phyloP scores from a whole-genome alignment of 2,797 vertebrate species.

The Denticeps clupeoides region DNA sequence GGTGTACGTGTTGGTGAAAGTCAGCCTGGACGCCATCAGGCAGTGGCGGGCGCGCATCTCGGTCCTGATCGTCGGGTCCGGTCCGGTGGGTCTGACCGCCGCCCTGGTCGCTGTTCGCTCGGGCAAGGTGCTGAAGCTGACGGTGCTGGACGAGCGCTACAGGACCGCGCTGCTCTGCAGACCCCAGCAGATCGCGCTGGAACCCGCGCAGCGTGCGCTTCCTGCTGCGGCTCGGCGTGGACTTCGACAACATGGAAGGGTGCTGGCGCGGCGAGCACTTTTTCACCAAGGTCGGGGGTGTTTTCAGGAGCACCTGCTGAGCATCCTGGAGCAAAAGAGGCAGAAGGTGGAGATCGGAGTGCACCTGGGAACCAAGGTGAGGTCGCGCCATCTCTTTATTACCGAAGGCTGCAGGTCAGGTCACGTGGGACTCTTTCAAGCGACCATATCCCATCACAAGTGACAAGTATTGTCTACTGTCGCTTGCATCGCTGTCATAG shows the following conservation, averaged over 20 bases:
- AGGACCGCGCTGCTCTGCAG: slow-evolving; percentile 53
- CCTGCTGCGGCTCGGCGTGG: slow-evolving; percentile 55
- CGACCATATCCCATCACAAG: too few relatives aligned
- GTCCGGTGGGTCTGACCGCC: slow-evolving; percentile 53
- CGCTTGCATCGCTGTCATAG: too few relatives aligned
- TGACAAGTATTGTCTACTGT: too few relatives aligned
- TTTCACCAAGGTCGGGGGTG: slow-evolving; percentile 62
- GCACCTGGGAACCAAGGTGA: slow-evolving; percentile 60
- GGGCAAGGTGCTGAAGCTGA: slow-evolving; percentile 68
- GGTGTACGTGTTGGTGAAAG: slow-evolving; percentile 57
- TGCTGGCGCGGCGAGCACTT: slow-evolving; percentile 65
- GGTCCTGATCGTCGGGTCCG: slow-evolving; percentile 59
- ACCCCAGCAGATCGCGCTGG: slow-evolving; percentile 62
- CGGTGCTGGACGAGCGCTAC: slow-evolving; percentile 49
- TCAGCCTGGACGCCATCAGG: slow-evolving; percentile 54
- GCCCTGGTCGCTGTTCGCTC: slow-evolving; percentile 68
- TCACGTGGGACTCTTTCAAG: too few relatives aligned
- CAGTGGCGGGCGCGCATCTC: slow-evolving; percentile 53
- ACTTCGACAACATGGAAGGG: slow-evolving; percentile 64
- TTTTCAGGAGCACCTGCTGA: slow-evolving; percentile 70
- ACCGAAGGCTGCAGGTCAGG: too few relatives aligned
- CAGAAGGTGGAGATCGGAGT: slow-evolving; percentile 49
- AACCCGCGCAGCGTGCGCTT: slow-evolving; percentile 60
- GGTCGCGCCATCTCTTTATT: too few relatives aligned
- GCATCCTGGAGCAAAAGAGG: slow-evolving; percentile 64